These are phyloP conservation scores for Patella caerulea DNA, from an alignment of 2,888 invertebrate species.

Conservation along the genomic window DNA sequence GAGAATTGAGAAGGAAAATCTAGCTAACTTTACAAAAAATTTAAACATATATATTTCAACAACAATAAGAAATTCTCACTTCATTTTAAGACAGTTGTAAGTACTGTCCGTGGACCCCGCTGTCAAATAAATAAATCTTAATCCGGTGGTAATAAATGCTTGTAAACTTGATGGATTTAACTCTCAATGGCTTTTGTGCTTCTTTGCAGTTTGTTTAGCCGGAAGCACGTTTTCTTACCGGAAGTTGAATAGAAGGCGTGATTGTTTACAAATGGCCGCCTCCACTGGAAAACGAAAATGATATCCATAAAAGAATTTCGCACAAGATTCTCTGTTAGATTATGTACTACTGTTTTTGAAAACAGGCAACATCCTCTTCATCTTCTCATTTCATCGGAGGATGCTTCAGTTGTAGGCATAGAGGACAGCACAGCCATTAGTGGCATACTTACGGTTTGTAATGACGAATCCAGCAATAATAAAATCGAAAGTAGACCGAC, in stretches of 20 bases:
- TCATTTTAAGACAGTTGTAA: too few relatives aligned
- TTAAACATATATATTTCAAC: too few relatives aligned
- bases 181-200: too few relatives aligned
- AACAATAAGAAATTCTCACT: too few relatives aligned
- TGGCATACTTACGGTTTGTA: constrained; percentile 15
- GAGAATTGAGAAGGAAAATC: too few relatives aligned
- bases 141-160: too few relatives aligned
- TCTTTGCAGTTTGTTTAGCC: background rate
- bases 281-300: constrained; percentile 13
- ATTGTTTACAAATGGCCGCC: constrained; percentile 29
- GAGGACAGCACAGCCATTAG: background rate
- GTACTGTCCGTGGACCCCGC: too few relatives aligned
- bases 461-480: background rate
- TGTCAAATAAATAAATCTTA: too few relatives aligned
- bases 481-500: constrained; percentile 2
- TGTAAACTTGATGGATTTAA: too few relatives aligned
- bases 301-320: constrained; percentile 22
- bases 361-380: constrained; percentile 50
- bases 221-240: background rate
- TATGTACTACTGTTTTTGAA: constrained; percentile 32
- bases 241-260: constrained; percentile 4
- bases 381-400: constrained; percentile 42
- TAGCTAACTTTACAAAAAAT: too few relatives aligned
- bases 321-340: constrained; percentile 36
- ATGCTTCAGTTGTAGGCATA: constrained; percentile 31